Base-by-base conservation (phyloP, 2,113 vertebrate species). In the Ancistrus triradiatus region DNA sequence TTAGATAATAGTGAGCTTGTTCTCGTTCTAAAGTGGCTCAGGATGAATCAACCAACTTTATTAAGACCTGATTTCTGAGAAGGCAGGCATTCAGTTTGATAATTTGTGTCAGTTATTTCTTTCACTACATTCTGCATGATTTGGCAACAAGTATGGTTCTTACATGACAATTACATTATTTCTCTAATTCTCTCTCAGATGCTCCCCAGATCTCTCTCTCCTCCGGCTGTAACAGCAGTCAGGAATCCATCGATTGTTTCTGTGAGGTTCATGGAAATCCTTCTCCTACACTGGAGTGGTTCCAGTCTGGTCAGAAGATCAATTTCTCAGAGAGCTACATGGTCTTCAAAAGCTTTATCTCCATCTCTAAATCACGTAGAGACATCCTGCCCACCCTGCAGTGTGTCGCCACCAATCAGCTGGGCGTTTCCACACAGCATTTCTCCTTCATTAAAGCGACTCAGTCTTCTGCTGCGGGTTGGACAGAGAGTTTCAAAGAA, bases 251-350 rank as follows among this genome's bases (percentile, higher is more conserved):
- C 46, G 3, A 62, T 2, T 48, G 33, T 17, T 42, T 13, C 22
- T 87, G 84, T 13, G 59, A 81, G 66, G 82, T 75, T 68, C 66
- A 73, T 46, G 84, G 79, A 50, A 86, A 85, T 77, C 85, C 85
- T 0, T 17, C 7, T 7, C 86, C 86, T 9, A 70, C 51, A 17
- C 21, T 85, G 55, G 8, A 69, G 25, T 87, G 86, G 84, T 63
- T 68, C 61, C 43, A 80, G 48, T 76, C 73, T 10, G 78, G 79
- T 21, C 66, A 76, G 27, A 28, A 17, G 10, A 56, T 80, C 50
- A 53, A 58, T 55, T 61, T 73, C 47, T 82, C 77, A 57, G 48
- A 76, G 9, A 76, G 59, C 7, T 51, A 9, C 14, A 6, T 21
- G 14, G 15, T 15, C 2, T 2, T 14, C 51, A 73, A 73, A 55